These are phyloP conservation scores for Caenorhabditis virilis DNA, from an alignment of 2,888 invertebrate genomes.

Conservation along the genomic window DNA sequence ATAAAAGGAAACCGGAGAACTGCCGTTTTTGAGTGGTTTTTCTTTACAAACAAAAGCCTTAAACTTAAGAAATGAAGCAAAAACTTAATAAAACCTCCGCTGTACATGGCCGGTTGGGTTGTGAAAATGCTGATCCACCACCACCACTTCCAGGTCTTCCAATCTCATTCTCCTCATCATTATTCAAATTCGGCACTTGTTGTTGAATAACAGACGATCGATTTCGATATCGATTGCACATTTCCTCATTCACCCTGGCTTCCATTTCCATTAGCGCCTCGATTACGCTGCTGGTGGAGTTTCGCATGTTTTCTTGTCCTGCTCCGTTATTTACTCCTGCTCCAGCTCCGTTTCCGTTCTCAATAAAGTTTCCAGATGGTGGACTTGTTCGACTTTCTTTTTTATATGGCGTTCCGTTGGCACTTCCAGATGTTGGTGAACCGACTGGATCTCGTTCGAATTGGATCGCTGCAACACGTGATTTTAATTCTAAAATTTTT, in stretches of 20 bases:
- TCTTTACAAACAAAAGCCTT: no score
- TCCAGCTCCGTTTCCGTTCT: background rate
- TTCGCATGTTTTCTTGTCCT: conserved; percentile 26
- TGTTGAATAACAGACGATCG: conserved; percentile 40
- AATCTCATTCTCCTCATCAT: background rate
- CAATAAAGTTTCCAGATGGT: no score
- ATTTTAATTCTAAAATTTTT: background rate
- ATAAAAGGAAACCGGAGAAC: no score
- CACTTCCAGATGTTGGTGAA: conserved; percentile 33
- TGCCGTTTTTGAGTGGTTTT: no score
- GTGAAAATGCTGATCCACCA: conserved; percentile 35
- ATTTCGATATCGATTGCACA: conserved; percentile 56
- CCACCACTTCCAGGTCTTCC: no score
- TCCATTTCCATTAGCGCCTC: conserved; percentile 66
- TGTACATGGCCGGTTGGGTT: conserved; percentile 51
- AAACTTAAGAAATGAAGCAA: no score
- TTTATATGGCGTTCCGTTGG: conserved; percentile 48
- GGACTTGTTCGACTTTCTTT: conserved; percentile 49
- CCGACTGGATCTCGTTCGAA: conserved; percentile 67
- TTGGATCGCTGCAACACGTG: conserved; percentile 61
- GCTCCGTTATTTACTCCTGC: conserved; percentile 6
- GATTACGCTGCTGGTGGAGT: conserved; percentile 44
- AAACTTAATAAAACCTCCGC: conserved; percentile 45
- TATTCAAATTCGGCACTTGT: conserved; percentile 7
- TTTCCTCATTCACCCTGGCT: conserved; percentile 51